These are phyloP conservation scores for Phyllotreta cruciferae DNA, from an alignment of 2,888 invertebrate genomes.

Conservation along the genomic window DNA sequence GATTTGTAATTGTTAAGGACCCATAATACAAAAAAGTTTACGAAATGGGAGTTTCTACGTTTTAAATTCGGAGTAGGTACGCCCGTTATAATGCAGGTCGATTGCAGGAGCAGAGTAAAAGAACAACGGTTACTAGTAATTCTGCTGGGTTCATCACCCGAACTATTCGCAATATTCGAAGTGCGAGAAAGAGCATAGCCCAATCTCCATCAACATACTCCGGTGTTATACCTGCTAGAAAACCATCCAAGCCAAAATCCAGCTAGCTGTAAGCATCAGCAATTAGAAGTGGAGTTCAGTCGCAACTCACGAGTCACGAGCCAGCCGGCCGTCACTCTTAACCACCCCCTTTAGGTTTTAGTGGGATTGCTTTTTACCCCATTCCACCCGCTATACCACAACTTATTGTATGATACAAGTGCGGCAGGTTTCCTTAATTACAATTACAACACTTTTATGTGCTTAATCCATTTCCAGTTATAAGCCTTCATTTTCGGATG, in stretches of 20 bases:
- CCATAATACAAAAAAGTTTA: too few relatives aligned
- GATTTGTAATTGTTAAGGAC: too few relatives aligned
- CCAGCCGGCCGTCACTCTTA: constrained; percentile 31
- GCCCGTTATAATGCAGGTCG: too few relatives aligned
- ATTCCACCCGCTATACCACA: constrained; percentile 37
- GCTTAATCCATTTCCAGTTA: constrained; percentile 55
- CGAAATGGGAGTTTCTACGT: too few relatives aligned
- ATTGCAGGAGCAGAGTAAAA: too few relatives aligned
- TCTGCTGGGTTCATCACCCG: constrained; percentile 14
- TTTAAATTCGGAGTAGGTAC: too few relatives aligned
- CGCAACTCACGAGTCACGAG: constrained; percentile 33
- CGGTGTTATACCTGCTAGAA: constrained; percentile 35
- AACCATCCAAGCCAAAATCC: constrained; percentile 35
- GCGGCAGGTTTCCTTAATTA: constrained; percentile 55
- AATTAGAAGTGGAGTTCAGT: constrained; percentile 52
- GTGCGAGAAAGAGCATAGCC: constrained; percentile 24
- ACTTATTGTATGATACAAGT: constrained; percentile 55
- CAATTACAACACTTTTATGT: constrained; percentile 57
- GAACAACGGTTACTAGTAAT: background rate
- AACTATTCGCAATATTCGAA: constrained; percentile 28
- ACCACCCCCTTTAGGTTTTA: constrained; percentile 48
- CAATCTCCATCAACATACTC: constrained; percentile 38
- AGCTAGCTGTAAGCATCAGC: constrained; percentile 43
- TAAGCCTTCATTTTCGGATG: constrained; percentile 32
- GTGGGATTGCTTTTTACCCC: constrained; percentile 55